Evolutionary conservation across 2,888 invertebrate genomes (phyloP).

Genomic region (Apantesis nais): DNA sequence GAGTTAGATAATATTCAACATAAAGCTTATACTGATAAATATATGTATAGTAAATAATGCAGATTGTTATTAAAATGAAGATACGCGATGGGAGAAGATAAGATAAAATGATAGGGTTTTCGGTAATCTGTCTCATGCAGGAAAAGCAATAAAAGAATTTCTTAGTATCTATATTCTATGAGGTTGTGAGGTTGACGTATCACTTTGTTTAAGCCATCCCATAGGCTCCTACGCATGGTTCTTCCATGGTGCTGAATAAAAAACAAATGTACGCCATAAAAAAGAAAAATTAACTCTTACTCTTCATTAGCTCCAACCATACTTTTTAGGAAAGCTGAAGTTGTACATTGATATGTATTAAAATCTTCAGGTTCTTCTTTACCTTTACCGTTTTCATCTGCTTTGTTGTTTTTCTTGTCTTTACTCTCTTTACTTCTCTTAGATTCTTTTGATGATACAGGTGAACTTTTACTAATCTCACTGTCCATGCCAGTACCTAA

Average conservation of each 20-base stretch:
- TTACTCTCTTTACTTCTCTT: conserved; percentile 91
- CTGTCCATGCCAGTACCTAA: conserved; percentile 89
- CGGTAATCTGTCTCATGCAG: too few species aligned
- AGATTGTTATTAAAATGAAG: too few species aligned
- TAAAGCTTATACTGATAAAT: not conserved
- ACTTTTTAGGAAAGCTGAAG: conserved; percentile 90
- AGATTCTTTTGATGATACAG: conserved; percentile 91
- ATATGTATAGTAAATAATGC: too few species aligned
- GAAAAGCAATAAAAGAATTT: not conserved
- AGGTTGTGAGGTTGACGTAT: too few species aligned
- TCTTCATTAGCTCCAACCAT: conserved; percentile 90
- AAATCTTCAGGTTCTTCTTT: conserved; percentile 88
- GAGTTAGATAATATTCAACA: not conserved
- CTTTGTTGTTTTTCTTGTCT: conserved; percentile 85
- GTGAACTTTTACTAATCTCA: conserved; percentile 92
- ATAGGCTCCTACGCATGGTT: not conserved
- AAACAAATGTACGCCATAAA: not conserved
- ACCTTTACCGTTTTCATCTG: conserved; percentile 80
- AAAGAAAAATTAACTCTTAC: conserved; percentile 64
- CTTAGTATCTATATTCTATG: too few species aligned
- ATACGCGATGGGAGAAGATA: too few species aligned
- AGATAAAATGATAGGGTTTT: too few species aligned
- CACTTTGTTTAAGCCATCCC: too few species aligned
- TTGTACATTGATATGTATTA: conserved; percentile 87
- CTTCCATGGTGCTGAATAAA: not conserved